Evolutionary conservation across 2,888 invertebrate species (phyloP), one percentile per base, ranked within the genome.

Genomic region (Trachelus troglodyta): DNA sequence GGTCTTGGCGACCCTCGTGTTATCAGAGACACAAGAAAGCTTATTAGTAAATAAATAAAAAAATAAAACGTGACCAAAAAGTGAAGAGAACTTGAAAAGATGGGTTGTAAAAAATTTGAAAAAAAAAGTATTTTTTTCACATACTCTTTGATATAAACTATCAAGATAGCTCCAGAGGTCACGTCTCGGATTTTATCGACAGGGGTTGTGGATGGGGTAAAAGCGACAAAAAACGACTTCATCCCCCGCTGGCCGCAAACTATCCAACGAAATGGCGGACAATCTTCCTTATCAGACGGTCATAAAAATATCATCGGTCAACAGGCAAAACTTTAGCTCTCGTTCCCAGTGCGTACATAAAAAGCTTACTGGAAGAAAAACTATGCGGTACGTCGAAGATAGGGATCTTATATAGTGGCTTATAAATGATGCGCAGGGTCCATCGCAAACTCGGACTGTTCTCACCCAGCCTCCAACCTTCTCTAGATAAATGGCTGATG

Each of bases 301-400:
- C 81, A 83, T 85, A 85, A 86, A 85, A 85, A 83, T 84, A 84
- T 83, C 83, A 82, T 83, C 81, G 84, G 82, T 82, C 83, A 82
- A 80, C 79, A 76, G 80, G 79, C 79, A 71, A 80, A 78, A 81
- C 75, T 80, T 82, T 81, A 23, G 74, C 35, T 30, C 34, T 30
- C 34, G 31, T 31, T 34, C 71, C 31, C 31, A 71, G 71, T 33
- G 71, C 34, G 34, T 71, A 33, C 23, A 30, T 71, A 71, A 33
- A 71, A 31, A 34, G 71, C 34, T 71, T 33, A 71, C 71, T 34
- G 74, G 74, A 80, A 79, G 77, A 84, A 83, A 82, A 82, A 81
- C 81, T 80, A 82, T 82, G 76, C 76, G 77, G 79, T 79, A 79
- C 79, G 80, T 33, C 34, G 37, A 33, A 79, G 87, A 86, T 87